Evolutionary conservation across 2,797 vertebrate species (phyloP).

Genomic region (Lithobates sylvaticus): DNA sequence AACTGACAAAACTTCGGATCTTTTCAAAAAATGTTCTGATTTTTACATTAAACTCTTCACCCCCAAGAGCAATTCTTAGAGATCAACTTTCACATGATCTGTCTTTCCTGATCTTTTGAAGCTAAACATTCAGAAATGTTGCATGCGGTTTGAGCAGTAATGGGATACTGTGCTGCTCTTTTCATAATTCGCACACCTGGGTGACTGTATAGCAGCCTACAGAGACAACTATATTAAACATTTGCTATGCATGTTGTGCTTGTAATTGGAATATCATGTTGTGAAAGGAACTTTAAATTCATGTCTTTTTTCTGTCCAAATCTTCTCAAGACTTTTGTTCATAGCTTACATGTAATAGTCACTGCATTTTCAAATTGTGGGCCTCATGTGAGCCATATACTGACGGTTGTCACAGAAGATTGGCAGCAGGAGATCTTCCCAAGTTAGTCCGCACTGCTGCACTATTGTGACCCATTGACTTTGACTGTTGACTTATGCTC

Average conservation of each 20-base stretch:
- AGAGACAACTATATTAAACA: not conserved
- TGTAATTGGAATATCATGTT: not conserved
- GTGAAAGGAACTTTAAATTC: not conserved
- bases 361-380: not conserved
- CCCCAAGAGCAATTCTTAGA: constrained; percentile 52
- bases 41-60: constrained; percentile 71
- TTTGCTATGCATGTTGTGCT: not conserved
- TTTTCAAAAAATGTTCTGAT: constrained; percentile 79
- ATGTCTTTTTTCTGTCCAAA: not conserved
- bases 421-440: too few relatives aligned
- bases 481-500: too few relatives aligned
- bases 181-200: constrained; percentile 51
- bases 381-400: too few relatives aligned
- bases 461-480: too few relatives aligned
- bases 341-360: not conserved
- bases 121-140: constrained; percentile 38
- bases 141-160: constrained; percentile 37
- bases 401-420: too few relatives aligned
- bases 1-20: constrained; percentile 81
- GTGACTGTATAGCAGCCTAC: not conserved
- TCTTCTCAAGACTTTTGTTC: not conserved
- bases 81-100: constrained; percentile 59
- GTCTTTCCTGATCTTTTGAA: constrained; percentile 51
- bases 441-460: too few relatives aligned
- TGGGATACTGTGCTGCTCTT: constrained; percentile 45